These are phyloP conservation scores for Jaculus jaculus DNA, from an alignment of 2,113 vertebrate species.

Conservation along the genomic window DNA sequence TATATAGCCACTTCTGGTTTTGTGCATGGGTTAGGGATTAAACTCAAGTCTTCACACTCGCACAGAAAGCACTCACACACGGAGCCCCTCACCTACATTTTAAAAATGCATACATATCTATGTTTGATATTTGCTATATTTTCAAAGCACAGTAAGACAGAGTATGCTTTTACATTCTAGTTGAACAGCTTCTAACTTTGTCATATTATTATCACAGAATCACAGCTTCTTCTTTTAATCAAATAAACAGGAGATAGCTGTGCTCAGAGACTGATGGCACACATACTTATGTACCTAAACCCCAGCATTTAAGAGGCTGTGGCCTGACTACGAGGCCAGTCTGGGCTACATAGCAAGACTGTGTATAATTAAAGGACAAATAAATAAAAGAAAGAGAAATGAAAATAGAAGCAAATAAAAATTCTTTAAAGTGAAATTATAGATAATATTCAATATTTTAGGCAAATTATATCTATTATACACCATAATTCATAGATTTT, in stretches of 20 bases:
- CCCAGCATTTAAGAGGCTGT: no score
- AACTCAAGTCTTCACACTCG: no score
- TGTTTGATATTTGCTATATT: background rate
- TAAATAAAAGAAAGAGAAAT: no score
- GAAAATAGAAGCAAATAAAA: no score
- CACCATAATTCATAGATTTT: no score
- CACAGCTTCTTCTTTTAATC: background rate
- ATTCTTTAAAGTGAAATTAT: background rate
- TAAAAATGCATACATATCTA: background rate
- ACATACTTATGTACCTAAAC: no score
- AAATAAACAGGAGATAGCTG: background rate
- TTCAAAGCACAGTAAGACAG: background rate
- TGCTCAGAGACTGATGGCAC: background rate
- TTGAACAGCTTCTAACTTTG: background rate
- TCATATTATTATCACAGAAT: background rate
- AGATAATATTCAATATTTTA: background rate
- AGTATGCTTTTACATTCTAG: background rate
- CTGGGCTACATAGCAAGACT: no score
- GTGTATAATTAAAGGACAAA: no score
- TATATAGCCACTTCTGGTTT: no score
- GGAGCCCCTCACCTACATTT: background rate
- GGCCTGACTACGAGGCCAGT: no score
- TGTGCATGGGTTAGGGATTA: no score
- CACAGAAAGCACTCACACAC: no score
- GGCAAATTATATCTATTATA: background rate